A percentile compares a stretch with the other conserved stretches of the same genome.
phyloP scores from a whole-genome alignment of 2,113 vertebrate species.

The Tachysurus fulvidraco region DNA sequence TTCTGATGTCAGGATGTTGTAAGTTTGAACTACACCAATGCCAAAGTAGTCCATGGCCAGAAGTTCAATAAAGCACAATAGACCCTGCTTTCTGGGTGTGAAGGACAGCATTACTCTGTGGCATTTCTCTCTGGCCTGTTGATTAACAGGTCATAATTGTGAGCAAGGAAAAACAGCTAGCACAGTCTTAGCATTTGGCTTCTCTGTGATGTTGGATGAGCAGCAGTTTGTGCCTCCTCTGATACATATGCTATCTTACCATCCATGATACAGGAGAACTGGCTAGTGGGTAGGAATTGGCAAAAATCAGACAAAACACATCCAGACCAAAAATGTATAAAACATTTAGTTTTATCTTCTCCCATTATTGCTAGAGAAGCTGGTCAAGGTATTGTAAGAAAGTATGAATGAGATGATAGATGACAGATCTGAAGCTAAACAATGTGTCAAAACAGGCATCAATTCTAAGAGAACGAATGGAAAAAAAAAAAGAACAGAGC shows the following conservation, averaged over 20 bases:
- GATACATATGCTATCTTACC: background rate
- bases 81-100: background rate
- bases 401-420: constrained; percentile 2
- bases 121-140: background rate
- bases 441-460: background rate
- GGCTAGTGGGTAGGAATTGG: background rate
- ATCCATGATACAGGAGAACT: background rate
- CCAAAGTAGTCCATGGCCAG: background rate
- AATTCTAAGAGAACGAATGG: background rate
- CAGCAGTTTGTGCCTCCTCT: background rate
- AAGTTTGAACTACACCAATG: background rate
- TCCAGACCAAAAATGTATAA: background rate
- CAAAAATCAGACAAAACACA: background rate
- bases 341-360: background rate
- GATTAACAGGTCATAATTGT: background rate
- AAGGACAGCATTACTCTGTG: background rate
- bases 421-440: background rate
- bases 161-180: background rate
- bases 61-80: background rate
- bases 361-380: background rate
- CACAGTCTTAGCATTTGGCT: background rate
- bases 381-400: background rate
- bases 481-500: background rate
- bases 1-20: background rate
- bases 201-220: background rate